These are phyloP conservation scores for Daubentonia madagascariensis DNA, from an alignment of 2,113 vertebrate genomes.

Conservation along the genomic window DNA sequence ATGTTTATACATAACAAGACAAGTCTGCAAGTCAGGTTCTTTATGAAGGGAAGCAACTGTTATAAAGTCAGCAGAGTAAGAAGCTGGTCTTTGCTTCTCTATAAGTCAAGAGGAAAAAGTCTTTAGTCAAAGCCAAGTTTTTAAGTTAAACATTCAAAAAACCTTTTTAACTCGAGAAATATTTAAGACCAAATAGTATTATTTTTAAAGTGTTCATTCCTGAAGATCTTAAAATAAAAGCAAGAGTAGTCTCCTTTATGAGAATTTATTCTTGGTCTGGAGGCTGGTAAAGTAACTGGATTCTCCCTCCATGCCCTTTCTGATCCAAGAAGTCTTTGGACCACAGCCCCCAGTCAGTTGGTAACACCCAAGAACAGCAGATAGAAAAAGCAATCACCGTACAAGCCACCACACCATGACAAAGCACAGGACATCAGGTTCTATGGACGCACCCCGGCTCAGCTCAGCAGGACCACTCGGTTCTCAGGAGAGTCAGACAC, in stretches of 20 bases:
- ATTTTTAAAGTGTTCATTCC: background rate
- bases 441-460: background rate
- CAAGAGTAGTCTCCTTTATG: background rate
- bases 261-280: background rate
- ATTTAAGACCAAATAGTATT: background rate
- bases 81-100: background rate
- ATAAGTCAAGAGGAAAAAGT: background rate
- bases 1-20: background rate
- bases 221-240: slow-evolving; percentile 18
- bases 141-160: background rate
- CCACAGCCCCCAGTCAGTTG: background rate
- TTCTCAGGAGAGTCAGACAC: background rate
- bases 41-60: background rate
- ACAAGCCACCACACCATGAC: background rate
- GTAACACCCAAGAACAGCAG: background rate
- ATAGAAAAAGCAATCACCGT: background rate
- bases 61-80: background rate
- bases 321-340: background rate
- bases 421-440: background rate
- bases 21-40: background rate
- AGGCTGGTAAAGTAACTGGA: background rate
- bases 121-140: background rate
- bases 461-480: background rate
- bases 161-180: background rate
- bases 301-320: background rate